phyloP scores from a whole-genome alignment of 1,140 invertebrate species.

The Drosophila tani region DNA sequence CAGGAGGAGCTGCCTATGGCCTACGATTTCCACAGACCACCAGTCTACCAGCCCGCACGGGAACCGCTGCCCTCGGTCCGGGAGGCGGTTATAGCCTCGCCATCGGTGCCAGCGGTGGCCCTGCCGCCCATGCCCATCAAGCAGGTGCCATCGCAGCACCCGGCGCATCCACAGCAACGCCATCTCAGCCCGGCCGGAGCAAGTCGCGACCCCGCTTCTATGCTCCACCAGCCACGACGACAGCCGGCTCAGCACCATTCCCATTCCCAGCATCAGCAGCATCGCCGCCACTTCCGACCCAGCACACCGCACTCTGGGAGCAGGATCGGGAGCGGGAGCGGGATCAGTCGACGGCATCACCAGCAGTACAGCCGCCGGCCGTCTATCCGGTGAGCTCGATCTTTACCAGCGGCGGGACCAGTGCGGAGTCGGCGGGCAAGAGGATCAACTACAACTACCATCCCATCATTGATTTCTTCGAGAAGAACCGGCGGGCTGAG shows the following conservation, averaged over 20 bases:
- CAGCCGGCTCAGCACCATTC: conserved; percentile 43
- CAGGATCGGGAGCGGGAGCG: conserved; percentile 36
- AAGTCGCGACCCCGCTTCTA: conserved; percentile 76
- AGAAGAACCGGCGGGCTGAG: conserved; percentile 70
- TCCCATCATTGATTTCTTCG: conserved; percentile 94
- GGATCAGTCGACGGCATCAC: conserved; percentile 61
- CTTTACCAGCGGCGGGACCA: conserved; percentile 31
- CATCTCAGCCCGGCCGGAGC: conserved; percentile 56
- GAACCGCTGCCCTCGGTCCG: conserved; percentile 42
- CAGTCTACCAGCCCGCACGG: conserved; percentile 58
- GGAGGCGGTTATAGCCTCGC: conserved; percentile 11
- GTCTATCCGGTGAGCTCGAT: conserved; percentile 70
- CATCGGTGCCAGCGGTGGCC: conserved; percentile 38
- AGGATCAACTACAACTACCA: conserved; percentile 93
- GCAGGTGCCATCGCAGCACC: conserved; percentile 70
- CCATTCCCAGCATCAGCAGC: conserved; percentile 4
- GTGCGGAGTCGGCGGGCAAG: conserved; percentile 66
- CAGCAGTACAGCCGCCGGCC: conserved; percentile 45
- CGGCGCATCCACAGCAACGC: conserved; percentile 50
- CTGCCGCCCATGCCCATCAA: conserved; percentile 84
- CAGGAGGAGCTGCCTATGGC: conserved; percentile 46
- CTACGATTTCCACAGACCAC: conserved; percentile 71
- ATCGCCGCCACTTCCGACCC: conserved; percentile 58
- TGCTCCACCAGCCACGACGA: conserved; percentile 55
- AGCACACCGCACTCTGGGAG: conserved; percentile 48